These are phyloP conservation scores for Donacobius atricapilla DNA, from an alignment of 2,113 vertebrate genomes.

Conservation along the genomic window DNA sequence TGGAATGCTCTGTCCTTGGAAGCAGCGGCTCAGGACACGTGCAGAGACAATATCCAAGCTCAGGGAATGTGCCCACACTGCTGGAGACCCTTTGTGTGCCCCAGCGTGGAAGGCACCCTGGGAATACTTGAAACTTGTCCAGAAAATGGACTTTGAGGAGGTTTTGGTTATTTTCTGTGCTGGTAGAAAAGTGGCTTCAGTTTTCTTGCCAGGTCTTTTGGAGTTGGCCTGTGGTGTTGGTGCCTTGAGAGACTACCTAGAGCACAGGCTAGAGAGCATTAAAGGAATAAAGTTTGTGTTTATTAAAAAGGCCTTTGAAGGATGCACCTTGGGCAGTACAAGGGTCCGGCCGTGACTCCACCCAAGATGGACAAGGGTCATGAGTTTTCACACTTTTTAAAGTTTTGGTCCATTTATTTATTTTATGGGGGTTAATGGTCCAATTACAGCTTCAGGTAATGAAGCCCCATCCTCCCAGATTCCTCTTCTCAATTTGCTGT, in stretches of 20 bases:
- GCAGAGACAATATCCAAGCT: not conserved
- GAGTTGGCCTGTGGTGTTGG: not conserved
- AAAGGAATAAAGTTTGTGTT: not conserved
- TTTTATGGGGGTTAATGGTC: not conserved
- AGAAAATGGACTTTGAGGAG: not conserved
- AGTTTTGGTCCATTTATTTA: not conserved
- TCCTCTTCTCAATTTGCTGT: not conserved
- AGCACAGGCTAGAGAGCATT: not conserved
- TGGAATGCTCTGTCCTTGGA: not conserved
- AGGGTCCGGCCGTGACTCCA: not conserved
- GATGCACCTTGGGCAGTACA: not conserved
- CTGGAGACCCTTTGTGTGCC: not conserved
- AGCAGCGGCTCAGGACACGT: not conserved
- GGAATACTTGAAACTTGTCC: not conserved
- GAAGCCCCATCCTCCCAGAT: not conserved
- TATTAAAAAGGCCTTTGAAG: not conserved
- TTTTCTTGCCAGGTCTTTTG: not conserved
- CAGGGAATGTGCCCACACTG: not conserved
- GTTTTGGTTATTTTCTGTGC: not conserved
- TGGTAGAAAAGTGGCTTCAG: not conserved
- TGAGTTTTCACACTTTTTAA: not conserved
- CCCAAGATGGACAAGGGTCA: not conserved
- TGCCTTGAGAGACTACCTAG: not conserved
- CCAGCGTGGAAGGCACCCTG: rapidly evolving
- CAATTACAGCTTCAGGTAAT: not conserved